Evolutionary conservation across 2,888 invertebrate genomes (phyloP), one percentile per base, ranked within the genome.

Genomic region (Rhingia rostrata): DNA sequence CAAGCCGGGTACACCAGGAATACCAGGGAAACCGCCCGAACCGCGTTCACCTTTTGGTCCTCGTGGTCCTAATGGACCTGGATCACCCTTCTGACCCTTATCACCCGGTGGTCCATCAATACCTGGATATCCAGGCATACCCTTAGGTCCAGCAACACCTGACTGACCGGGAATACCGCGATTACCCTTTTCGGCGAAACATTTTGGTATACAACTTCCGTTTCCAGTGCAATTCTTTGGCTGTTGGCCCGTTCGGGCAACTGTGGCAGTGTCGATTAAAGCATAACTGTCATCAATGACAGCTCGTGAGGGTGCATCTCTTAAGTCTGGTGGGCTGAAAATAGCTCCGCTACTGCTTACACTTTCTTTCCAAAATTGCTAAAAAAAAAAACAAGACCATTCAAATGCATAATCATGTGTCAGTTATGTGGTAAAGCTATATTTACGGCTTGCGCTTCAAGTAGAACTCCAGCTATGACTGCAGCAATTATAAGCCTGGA

Each of bases 31-130:
- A 86, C 99, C 99, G 88, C 94, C 94, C 91, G 95, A 95, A 54
- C 98, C 98, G 88, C 95, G 92, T 88, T 97, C 97, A 86, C 97
- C 97, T 92, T 96, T 97, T 2, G 94, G 93, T 64, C 98, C 98
- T 75, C 95, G 93, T 5, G 95, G 95, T 64, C 98, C 98, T 87
- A 94, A 93, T 39, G 95, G 95, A 14, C 98, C 98, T 49, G 95
- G 93, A 88, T 96, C 96, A 80, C 98, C 98, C 91, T 97, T 97
- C 87, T 95, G 95, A 54, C 98, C 98, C 92, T 97, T 97, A 1
- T 96, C 94, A 10, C 97, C 97, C 86, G 95, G 93, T n/a, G 95
- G 93, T 49, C 97, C 97, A 92, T 97, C 97, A 30, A 94, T 93
- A 32, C 97, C 97, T 33, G 95, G 94, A 90, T 95, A 97, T 51